Conservation (phyloP, 2,888 invertebrate species). For the Pyrochroa serraticornis region DNA sequence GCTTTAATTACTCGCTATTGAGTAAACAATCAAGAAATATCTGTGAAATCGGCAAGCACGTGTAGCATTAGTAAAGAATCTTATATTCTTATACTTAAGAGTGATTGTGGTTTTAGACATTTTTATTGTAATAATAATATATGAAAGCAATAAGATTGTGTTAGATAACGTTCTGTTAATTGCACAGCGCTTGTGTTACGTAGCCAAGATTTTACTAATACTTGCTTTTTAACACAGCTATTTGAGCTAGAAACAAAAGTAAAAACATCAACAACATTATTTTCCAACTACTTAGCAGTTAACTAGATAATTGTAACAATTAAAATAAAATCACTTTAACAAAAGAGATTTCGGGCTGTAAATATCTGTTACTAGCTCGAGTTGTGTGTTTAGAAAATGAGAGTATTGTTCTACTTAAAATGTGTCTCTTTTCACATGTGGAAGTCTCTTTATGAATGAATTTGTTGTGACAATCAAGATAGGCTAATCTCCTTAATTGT, state of each 20-base stretch:
- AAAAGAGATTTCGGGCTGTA: too few species aligned
- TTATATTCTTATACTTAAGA: constrained; percentile 20
- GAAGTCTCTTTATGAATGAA: constrained; percentile 17
- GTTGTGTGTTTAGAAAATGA: too few species aligned
- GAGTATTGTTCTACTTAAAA: too few species aligned
- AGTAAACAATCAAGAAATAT: constrained; percentile 17
- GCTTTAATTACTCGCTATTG: constrained; percentile 23
- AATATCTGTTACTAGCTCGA: too few species aligned
- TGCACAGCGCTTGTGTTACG: constrained; percentile 4
- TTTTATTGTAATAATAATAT: constrained; percentile 20
- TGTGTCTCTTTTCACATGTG: too few species aligned
- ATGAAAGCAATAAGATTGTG: constrained; percentile 23
- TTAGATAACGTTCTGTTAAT: constrained; percentile 3
- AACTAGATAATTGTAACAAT: too few species aligned
- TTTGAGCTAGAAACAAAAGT: too few species aligned
- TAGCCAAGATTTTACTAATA: constrained; percentile 4
- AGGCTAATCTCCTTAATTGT: constrained; percentile 4
- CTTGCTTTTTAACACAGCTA: too few species aligned
- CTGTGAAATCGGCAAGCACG: constrained; percentile 14
- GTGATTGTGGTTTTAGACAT: constrained; percentile 17
- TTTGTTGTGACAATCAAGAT: constrained; percentile 36
- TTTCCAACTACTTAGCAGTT: too few species aligned
- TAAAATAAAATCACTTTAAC: too few species aligned
- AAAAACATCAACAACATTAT: too few species aligned
- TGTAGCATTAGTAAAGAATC: constrained; percentile 12